Evolutionary conservation across 2,797 vertebrate genomes (phyloP).

Genomic region (Hemibagrus guttatus): DNA sequence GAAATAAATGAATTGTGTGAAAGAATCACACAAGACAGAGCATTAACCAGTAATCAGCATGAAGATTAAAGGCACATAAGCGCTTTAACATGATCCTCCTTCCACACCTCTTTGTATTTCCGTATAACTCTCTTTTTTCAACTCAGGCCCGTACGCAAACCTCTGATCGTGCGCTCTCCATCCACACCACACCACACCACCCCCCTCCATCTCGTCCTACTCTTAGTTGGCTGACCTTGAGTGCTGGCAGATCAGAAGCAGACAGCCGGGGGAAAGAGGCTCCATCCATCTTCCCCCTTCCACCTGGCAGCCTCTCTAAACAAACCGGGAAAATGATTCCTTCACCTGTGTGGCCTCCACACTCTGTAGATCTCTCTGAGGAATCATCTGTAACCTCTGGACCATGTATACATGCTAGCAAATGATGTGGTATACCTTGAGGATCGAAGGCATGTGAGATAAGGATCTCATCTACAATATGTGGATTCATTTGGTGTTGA

Average conservation of each 20-base stretch:
- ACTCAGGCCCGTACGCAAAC: conserved; percentile 7
- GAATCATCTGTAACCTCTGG: conserved; percentile 72
- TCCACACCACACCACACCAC: conserved; percentile 31
- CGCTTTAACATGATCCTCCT: conserved; percentile 33
- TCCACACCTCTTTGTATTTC: conserved; percentile 32
- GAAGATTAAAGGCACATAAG: conserved; percentile 44
- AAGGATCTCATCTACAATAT: background rate
- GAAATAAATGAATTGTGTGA: too few relatives aligned
- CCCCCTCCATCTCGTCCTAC: conserved; percentile 55
- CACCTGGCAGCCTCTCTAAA: conserved; percentile 69
- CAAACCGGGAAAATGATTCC: conserved; percentile 73
- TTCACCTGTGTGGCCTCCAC: conserved; percentile 65
- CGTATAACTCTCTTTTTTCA: conserved; percentile 39
- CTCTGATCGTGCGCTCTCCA: conserved; percentile 33
- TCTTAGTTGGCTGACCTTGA: conserved; percentile 75
- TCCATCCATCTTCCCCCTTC: conserved; percentile 71
- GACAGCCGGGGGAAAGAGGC: conserved; percentile 63
- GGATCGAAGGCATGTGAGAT: too few relatives aligned
- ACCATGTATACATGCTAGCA: conserved; percentile 48
- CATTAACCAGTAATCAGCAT: conserved; percentile 30
- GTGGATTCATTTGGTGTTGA: background rate
- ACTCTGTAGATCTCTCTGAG: conserved; percentile 64
- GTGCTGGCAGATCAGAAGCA: conserved; percentile 69
- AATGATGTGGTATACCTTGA: background rate
- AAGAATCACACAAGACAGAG: background rate